A percentile compares a stretch with the other conserved stretches of the same genome.
These are phyloP conservation scores for Strix aluco DNA, from an alignment of 2,113 vertebrate genomes.

Conservation along the genomic window DNA sequence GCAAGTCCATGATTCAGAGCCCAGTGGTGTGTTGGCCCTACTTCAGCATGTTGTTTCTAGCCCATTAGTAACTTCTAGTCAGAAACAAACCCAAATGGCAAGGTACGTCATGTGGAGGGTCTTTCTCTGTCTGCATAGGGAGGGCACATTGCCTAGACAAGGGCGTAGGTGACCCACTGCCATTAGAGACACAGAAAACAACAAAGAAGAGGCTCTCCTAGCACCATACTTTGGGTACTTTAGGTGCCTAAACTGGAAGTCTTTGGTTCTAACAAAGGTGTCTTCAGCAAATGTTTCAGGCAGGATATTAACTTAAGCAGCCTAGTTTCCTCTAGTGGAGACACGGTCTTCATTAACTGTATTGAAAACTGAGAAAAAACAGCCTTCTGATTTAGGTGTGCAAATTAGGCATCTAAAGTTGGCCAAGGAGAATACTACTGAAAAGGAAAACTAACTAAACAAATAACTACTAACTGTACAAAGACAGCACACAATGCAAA, in stretches of 20 bases:
- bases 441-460: neutral
- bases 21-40: neutral
- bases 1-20: neutral
- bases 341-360: neutral
- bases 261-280: neutral
- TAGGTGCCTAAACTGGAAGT: neutral
- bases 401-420: neutral
- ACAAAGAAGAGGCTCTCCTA: neutral
- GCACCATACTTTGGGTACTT: neutral
- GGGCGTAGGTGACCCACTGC: neutral
- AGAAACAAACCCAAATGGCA: neutral
- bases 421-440: neutral
- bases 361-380: neutral
- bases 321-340: neutral
- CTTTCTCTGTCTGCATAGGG: neutral
- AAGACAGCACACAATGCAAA: neutral
- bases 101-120: accelerated
- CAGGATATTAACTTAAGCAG: neutral
- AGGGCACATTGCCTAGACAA: neutral
- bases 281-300: neutral
- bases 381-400: neutral
- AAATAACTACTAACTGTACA: neutral
- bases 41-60: accelerated
- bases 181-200: neutral
- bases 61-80: neutral